These are phyloP conservation scores for Cetoscarus ocellatus DNA, from an alignment of 2,797 vertebrate genomes.

Conservation along the genomic window DNA sequence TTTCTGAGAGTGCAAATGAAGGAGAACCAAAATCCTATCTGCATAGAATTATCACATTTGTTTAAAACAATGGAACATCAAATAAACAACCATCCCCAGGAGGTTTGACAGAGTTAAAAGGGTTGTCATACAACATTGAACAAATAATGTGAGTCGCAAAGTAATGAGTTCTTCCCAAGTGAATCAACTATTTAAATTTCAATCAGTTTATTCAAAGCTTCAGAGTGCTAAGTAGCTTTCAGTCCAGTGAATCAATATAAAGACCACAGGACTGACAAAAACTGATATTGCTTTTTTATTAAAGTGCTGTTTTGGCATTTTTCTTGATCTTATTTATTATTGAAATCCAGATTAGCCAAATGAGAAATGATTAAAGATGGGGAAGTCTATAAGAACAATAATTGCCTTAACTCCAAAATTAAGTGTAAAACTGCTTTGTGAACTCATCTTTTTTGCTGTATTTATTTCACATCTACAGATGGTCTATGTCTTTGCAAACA, in stretches of 20 bases:
- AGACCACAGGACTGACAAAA: constrained; percentile 35
- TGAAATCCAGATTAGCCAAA: too few species aligned
- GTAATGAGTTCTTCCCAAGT: constrained; percentile 51
- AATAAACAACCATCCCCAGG: constrained; percentile 31
- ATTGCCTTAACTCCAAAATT: too few species aligned
- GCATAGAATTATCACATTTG: constrained; percentile 22
- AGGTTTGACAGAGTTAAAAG: constrained; percentile 40
- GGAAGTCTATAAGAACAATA: background rate
- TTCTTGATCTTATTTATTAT: too few species aligned
- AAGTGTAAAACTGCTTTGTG: too few species aligned
- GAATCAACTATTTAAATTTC: constrained; percentile 49
- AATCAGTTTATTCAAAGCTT: constrained; percentile 51
- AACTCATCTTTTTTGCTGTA: too few species aligned
- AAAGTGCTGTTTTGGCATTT: constrained; percentile 19
- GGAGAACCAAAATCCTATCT: constrained; percentile 21
- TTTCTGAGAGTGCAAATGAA: too few species aligned
- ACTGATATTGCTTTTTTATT: constrained; percentile 25
- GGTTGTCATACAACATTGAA: constrained; percentile 53
- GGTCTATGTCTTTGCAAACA: background rate
- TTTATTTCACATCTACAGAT: too few species aligned
- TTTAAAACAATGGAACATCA: constrained; percentile 15
- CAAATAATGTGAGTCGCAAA: constrained; percentile 52
- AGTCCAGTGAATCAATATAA: constrained; percentile 36
- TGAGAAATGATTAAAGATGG: too few species aligned
- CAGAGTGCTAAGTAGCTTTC: constrained; percentile 30